Base-by-base conservation (phyloP, 2,888 invertebrate genomes). In the Ichneumon xanthorius region DNA sequence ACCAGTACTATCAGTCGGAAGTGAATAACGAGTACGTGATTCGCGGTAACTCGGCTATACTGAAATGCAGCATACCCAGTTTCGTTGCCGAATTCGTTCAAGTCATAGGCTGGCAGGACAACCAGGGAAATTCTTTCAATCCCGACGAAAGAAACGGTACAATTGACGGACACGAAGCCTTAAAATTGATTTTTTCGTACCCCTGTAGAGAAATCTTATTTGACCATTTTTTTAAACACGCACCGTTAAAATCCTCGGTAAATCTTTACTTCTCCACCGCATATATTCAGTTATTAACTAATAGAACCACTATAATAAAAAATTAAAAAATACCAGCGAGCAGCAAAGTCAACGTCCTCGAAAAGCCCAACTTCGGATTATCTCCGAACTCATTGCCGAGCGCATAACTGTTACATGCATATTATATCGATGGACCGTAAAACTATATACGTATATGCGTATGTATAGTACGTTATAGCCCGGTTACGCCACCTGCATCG, bases 1-100 rank as follows among this genome's bases (percentile, higher is more conserved):
- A 97, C 92, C 98, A 98, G 94, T 97, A 97, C 94, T 98, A 97
- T 94, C 97, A 98, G 94, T 97, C 97, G 61, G 98, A 98, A 94
- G 98, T 98, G 89, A 97, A 98, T 88, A 97, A 98, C 87, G 98
- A 98, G 93, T 98, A 98, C 94, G 98, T 98, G 63, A 98, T 98
- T 90, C 96, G 97, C 89, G 98, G 98, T 76, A 98, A 98, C 93
- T 96, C 97, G 45, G 98, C 98, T 14, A 97, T 98, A 80, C 95
- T 98, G 67, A 98, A 98, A 94, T 98, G 98, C 95, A 97, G 97
- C 92, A 98, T 98, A 91, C 98, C 98, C 40, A 97, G 97, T 87
- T 98, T 98, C 94, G 97, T 98, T 82, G 97, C 97, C 65, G 98
- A 98, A 95, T 98, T 98, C 94, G 97, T 99, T 75, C 96, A 96